Percentiles rank a stretch among this genome's conserved stretches.
Evolutionary conservation across 2,888 invertebrate genomes (phyloP).

Genomic region (Mystacides longicornis): DNA sequence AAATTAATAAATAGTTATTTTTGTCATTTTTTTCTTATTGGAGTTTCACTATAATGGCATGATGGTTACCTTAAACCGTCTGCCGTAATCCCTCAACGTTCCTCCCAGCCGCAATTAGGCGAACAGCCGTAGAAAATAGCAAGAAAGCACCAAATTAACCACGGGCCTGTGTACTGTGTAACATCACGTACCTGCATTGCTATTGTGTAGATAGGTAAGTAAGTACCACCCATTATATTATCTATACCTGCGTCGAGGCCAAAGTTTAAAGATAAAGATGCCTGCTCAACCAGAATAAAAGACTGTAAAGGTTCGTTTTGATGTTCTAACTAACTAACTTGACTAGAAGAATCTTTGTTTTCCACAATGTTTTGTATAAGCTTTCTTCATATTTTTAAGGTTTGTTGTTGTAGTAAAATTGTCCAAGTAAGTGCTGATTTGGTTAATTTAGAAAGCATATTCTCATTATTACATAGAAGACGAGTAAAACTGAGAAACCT

Average conservation of each 20-base stretch:
- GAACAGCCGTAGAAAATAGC: neutral
- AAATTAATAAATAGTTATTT: too few species aligned
- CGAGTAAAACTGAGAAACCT: too few species aligned
- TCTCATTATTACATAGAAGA: too few species aligned
- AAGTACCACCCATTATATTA: too few species aligned
- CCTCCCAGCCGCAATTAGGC: slow-evolving; percentile 11
- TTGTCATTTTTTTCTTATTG: too few species aligned
- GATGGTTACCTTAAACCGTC: neutral
- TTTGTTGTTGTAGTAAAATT: neutral
- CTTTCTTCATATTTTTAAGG: neutral
- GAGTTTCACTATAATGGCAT: too few species aligned
- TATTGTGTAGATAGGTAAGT: too few species aligned
- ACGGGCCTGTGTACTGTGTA: too few species aligned
- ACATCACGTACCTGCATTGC: too few species aligned
- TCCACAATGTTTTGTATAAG: neutral
- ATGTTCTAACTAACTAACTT: neutral
- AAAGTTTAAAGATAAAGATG: slow-evolving; percentile 18
- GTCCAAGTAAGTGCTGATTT: neutral
- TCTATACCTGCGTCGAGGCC: too few species aligned
- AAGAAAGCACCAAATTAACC: slow-evolving; percentile 10
- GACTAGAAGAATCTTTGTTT: neutral
- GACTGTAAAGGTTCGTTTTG: slow-evolving; percentile 1
- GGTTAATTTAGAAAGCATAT: neutral
- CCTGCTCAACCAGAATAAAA: slow-evolving; percentile 13
- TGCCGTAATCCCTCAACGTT: slow-evolving; percentile 8